These are phyloP conservation scores for Tetheella fluctuosa DNA, from an alignment of 2,888 invertebrate genomes.

Conservation along the genomic window DNA sequence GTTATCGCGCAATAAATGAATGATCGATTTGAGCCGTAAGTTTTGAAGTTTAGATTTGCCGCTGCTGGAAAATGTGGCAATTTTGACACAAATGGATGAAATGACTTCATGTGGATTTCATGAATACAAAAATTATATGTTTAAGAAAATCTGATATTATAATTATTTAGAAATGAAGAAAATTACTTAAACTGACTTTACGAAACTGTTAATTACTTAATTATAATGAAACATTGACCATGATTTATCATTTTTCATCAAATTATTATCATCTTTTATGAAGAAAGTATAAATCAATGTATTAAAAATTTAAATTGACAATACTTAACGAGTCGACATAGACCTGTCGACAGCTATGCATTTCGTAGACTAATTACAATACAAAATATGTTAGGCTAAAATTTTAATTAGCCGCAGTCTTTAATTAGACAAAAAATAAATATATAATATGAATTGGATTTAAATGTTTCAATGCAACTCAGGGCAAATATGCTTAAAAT, in stretches of 20 bases:
- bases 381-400: slow-evolving; percentile 3
- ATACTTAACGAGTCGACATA: not conserved
- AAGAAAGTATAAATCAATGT: not conserved
- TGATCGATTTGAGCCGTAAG: not conserved
- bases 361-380: slow-evolving; percentile 4
- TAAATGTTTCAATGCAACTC: not conserved
- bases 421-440: not conserved
- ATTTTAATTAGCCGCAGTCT: not conserved
- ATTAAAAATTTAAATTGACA: not conserved
- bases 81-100: not conserved
- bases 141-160: not conserved
- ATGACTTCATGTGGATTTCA: not conserved
- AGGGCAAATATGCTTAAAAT: not conserved
- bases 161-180: not conserved
- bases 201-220: not conserved
- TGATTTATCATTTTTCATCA: not conserved
- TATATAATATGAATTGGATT: not conserved
- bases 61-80: not conserved
- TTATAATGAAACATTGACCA: too few relatives aligned
- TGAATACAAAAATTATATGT: too few relatives aligned
- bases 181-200: too few relatives aligned
- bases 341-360: slow-evolving; percentile 3
- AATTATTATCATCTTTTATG: too few relatives aligned
- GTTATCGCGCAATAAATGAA: not conserved
- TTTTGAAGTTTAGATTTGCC: not conserved